Conservation (phyloP, 2,888 invertebrate species). For the Trichopoda pennipes region DNA sequence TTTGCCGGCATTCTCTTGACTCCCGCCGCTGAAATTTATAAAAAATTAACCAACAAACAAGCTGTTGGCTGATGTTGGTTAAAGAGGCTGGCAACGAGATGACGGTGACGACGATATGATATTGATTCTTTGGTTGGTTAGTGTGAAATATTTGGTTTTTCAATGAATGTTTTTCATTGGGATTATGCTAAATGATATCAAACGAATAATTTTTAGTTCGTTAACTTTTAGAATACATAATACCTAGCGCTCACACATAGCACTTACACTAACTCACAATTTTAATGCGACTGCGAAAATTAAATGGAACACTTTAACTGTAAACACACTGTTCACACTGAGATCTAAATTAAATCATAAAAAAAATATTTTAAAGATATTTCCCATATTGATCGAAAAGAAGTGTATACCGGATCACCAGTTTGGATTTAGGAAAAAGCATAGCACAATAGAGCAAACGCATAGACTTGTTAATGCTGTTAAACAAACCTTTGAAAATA, state of each 20-base stretch:
- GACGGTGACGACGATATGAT: slow-evolving; percentile 22
- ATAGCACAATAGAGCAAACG: no score
- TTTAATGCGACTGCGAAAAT: background rate
- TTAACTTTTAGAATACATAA: slow-evolving; percentile 78
- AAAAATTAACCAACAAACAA: slow-evolving; percentile 29
- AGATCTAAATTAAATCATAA: background rate
- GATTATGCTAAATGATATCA: slow-evolving; percentile 75
- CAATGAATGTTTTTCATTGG: slow-evolving; percentile 62
- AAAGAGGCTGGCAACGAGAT: slow-evolving; percentile 1
- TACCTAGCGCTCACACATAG: slow-evolving; percentile 58
- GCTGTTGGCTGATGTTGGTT: slow-evolving; percentile 25
- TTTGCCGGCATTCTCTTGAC: slow-evolving; percentile 15
- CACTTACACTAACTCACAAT: background rate
- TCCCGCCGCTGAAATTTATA: slow-evolving; percentile 1
- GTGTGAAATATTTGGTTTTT: slow-evolving; percentile 50
- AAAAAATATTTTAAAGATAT: no score
- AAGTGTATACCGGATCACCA: no score
- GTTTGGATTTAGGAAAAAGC: no score
- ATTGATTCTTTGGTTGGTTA: slow-evolving; percentile 52
- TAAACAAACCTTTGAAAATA: no score
- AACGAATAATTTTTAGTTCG: slow-evolving; percentile 81
- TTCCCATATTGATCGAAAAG: no score
- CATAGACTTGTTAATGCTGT: no score
- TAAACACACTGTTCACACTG: background rate
- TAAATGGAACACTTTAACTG: slow-evolving; percentile 16